phyloP scores from a whole-genome alignment of 2,113 vertebrate species.

The Cynopterus brachyotis region DNA sequence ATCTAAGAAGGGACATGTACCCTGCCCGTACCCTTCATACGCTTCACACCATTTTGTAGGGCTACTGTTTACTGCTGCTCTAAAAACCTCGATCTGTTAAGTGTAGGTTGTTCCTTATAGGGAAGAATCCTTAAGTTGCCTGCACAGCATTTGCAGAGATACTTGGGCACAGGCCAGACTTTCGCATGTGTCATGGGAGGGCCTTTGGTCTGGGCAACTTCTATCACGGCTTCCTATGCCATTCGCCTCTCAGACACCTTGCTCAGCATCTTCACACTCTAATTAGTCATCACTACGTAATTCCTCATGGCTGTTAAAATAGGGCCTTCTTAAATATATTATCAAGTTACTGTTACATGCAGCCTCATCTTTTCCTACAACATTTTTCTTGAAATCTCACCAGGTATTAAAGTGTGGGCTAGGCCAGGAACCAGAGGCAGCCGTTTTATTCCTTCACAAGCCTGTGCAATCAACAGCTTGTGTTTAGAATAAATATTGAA shows the following conservation, averaged over 20 bases:
- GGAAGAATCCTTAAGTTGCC: not conserved
- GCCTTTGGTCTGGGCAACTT: not conserved
- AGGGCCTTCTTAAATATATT: not conserved
- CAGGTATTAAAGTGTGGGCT: not conserved
- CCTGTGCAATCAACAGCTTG: slow-evolving; percentile 20
- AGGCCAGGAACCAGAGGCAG: slow-evolving; percentile 47
- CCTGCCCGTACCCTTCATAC: not conserved
- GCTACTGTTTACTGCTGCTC: not conserved
- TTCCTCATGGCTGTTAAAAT: not conserved
- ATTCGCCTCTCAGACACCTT: slow-evolving; percentile 5
- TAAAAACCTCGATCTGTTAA: not conserved
- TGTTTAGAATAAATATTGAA: slow-evolving; percentile 75
- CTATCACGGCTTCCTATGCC: not conserved
- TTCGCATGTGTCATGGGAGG: not conserved
- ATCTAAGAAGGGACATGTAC: not conserved
- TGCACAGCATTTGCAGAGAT: not conserved
- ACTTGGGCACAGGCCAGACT: not conserved
- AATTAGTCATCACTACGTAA: not conserved
- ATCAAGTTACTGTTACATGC: not conserved
- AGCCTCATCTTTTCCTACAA: not conserved
- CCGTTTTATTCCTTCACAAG: not conserved
- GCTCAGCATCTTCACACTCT: not conserved
- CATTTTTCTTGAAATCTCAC: slow-evolving; percentile 50
- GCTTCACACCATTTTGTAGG: not conserved
- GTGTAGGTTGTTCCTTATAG: not conserved